Evolutionary conservation across 2,888 invertebrate species (phyloP).

Genomic region (Heteropelma amictum): DNA sequence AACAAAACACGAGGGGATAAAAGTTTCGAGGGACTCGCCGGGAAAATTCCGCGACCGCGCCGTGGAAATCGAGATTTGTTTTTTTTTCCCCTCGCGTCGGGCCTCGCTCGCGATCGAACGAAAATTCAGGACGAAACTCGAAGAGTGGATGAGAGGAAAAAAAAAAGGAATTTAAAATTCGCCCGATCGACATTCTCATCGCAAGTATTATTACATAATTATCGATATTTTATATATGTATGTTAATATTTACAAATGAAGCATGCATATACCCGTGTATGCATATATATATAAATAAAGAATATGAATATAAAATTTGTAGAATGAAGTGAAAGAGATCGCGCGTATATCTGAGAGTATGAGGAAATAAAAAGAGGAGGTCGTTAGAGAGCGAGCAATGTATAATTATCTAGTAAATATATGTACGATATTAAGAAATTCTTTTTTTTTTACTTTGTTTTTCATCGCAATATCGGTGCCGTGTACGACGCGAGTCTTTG

Average conservation of each 20-base stretch:
- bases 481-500: background rate
- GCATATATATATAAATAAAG: background rate
- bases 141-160: background rate
- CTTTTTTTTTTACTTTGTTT: constrained; percentile 4
- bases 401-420: constrained; percentile 48
- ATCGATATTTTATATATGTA: constrained; percentile 56
- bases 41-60: no score
- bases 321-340: constrained; percentile 19
- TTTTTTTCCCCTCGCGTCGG: no score
- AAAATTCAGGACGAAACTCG: background rate
- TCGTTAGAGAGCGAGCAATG: constrained; percentile 50
- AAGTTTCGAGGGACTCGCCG: no score
- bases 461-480: constrained; percentile 18
- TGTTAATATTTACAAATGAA: constrained; percentile 23
- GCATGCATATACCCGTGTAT: constrained; percentile 4
- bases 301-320: background rate
- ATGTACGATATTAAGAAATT: constrained; percentile 5
- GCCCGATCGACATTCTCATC: constrained; percentile 51
- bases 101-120: background rate
- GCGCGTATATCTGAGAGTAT: constrained; percentile 43
- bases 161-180: constrained; percentile 1
- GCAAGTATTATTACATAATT: constrained; percentile 60
- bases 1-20: no score
- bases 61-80: no score
- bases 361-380: constrained; percentile 23